Base-by-base conservation (phyloP, 2,888 invertebrate genomes). In the Malthinus flaveolus region DNA sequence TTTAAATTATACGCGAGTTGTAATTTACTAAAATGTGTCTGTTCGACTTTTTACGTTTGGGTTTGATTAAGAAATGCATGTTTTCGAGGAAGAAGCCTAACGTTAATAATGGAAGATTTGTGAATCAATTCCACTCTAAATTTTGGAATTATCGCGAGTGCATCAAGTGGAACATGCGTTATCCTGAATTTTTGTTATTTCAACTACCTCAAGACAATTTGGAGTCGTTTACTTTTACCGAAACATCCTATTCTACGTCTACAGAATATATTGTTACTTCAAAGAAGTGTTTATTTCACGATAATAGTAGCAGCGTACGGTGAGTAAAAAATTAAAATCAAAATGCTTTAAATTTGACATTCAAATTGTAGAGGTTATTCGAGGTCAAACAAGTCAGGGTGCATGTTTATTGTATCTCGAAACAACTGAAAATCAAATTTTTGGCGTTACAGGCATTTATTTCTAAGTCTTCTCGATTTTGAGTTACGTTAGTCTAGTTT, bases 1-100 rank as follows among this genome's bases (percentile, higher is more conserved):
- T 35, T 35, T 6, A 39, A n/a, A 2, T 10, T 12, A 37, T 8
- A 37, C 12, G 13, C 12, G 4, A 15, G 6, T 36, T 39, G 9
- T 5, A 15, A 15, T 15, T 39, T 39, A 11, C 11, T 36, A 32
- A 58, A 49, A 85, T 85, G 85, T 85, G 85, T 72, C 82, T 85
- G 69, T 74, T 85, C 10, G 84, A 84, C 72, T 80, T 84, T 44
- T 67, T 85, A 37, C 80, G 83, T 6, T 72, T 84, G 23, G 84
- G 84, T 63, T 81, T 84, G 35, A 80, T 81, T 10, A 82, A 84
- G 63, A 80, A 75, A 55, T 82, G 82, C 13, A 64, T 56, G 45
- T 49, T 49, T 36, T 61, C 42, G 66, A 69, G 61, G 44, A 58
- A 52, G 8, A 60, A 36, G 56, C 13, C 74, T 80, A 32, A 63